Conservation (phyloP, 2,888 invertebrate species). For the Trissolcus brochymenae region DNA sequence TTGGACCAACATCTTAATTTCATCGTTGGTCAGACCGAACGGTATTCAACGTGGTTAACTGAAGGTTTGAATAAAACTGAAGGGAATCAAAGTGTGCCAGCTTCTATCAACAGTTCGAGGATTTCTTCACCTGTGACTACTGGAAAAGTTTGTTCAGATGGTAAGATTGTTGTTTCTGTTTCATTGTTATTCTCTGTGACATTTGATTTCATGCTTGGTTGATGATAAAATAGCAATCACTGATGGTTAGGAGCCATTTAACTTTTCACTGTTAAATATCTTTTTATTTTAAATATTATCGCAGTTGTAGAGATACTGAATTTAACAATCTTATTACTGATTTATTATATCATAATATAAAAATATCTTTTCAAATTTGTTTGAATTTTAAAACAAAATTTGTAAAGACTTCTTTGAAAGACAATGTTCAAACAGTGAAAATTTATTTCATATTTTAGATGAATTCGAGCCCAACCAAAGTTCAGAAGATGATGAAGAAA, state of each 20-base stretch:
- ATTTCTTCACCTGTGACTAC: conserved; percentile 73
- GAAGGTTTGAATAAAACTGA: conserved; percentile 86
- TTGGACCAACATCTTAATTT: conserved; percentile 97
- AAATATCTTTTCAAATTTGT: not conserved
- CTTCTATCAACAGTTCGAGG: conserved; percentile 75
- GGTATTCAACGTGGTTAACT: conserved; percentile 93
- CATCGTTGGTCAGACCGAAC: conserved; percentile 98
- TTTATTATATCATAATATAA: not conserved
- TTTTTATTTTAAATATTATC: conserved; percentile 70
- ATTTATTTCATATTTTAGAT: conserved; percentile 74
- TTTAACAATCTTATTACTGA: conserved; percentile 62
- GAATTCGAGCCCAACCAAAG: conserved; percentile 90
- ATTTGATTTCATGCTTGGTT: conserved; percentile 61
- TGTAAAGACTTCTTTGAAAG: not conserved
- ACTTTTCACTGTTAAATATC: conserved; percentile 62
- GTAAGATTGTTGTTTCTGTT: conserved; percentile 59
- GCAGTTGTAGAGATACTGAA: no score
- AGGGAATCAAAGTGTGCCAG: conserved; percentile 72
- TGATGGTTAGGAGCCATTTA: conserved; percentile 70
- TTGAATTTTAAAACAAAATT: not conserved
- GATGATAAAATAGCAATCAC: conserved; percentile 68
- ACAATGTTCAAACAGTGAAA: not conserved
- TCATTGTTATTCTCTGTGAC: not conserved
- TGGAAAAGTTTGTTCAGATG: conserved; percentile 73
- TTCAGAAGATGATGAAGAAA: conserved; percentile 94